Evolutionary conservation across 1,140 invertebrate genomes (phyloP), one percentile per base, ranked within the genome.

Genomic region (Magallana ariakensis): DNA sequence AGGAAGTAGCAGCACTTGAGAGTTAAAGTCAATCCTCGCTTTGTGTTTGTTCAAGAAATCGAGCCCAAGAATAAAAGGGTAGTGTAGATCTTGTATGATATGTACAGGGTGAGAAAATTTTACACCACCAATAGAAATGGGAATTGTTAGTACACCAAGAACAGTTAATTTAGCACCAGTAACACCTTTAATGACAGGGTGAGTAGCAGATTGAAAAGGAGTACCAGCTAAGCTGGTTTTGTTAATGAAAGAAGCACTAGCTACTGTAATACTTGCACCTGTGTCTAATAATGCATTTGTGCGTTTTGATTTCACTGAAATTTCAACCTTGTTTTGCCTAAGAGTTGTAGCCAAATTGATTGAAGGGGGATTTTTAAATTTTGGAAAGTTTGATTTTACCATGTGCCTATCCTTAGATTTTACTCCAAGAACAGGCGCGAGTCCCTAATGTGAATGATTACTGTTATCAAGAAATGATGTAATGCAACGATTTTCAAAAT

Each of bases 51-150:
- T 83, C 16, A 87, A 26, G 57, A 87, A 87, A 83, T 87, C 86
- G 15, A 87, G 11, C n/a, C 86, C 86, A 57, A 87, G 53, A 55
- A 87, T 83, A 5, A 87, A 56, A 75, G 80, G 46, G 46, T 87
- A 70, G 58, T 87, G 80, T 55, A 83, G 55, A 26, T 75, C 60
- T 19, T 58, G 33, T 55, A 87, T 66, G 11, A 83, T 70, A 83
- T 87, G 54, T 26, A 87, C 80, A 70, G n/a, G 19, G 46, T 58
- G 58, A 46, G 53, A 66, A 83, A 83, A 87, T 16, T 9, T 83
- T 19, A 15, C 5, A 13, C 33, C 81, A 83, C 81, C 13, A 16
- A 83, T 83, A n/a, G 19, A 26, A 83, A 57, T 56, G 22, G 26
- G 46, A 15, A 83, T 1, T 46, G 53, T 15, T 15, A 83, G 11